Base-by-base conservation (phyloP, 2,113 vertebrate species). In the Sorex fumeus region DNA sequence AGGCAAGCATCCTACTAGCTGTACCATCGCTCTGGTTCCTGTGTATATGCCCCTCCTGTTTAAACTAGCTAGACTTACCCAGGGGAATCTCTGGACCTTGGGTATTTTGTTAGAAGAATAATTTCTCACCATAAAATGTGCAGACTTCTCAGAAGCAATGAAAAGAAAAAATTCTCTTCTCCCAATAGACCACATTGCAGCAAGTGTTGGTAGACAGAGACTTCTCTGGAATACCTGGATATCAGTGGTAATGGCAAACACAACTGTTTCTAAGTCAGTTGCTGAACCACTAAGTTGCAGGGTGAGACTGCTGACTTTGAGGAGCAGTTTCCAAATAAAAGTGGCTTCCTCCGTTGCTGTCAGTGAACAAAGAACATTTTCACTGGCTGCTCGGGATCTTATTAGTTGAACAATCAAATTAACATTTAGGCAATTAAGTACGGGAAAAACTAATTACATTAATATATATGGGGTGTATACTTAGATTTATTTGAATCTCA, bases 231-330 rank as follows among this genome's bases (percentile, higher is more conserved):
- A 53, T 19, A 7, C 0, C 0, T 3, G 3, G 4, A 0, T 8
- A 12, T 28, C 25, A 3, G n/a, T 0, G 1, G 3, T 10, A 45
- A 19, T 2, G 6, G 32, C 11, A 21, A 32, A 28, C 36, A 2
- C 32, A 1, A 2, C 0, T 3, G 12, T 7, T 6, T 3, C 2
- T 3, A 0, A 0, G 8, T n/a, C 53, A 10, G 2, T 69, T 10
- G 6, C 36, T 77, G 21, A 4, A 28, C 4, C 9, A 28, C 23
- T 16, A 1, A 13, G 21, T 2, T 28, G 2, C 7, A 64, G 5
- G 6, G 2, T 2, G 1, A 8, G 28, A 5, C 16, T 18, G 3
- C 3, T n/a, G 45, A 18, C 0, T 6, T 1, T 19, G 53, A 47
- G n/a, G 9, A 30, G 47, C 57, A 60, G 21, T 23, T 3, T 60